These are phyloP conservation scores for Gambelia wislizenii DNA, from an alignment of 2,797 vertebrate genomes.

Conservation along the genomic window DNA sequence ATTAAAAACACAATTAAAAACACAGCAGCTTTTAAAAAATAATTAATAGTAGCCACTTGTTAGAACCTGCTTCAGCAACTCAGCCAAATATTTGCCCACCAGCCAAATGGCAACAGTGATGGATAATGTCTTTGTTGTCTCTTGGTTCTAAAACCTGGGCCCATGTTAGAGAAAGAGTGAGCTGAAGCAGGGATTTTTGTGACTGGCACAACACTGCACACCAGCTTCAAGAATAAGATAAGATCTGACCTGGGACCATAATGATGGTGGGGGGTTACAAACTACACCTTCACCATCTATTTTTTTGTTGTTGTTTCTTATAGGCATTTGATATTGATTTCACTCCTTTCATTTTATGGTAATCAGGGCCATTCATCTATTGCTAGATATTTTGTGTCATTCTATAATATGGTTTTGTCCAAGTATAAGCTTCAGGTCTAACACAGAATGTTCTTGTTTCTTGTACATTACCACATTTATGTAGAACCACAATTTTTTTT, in stretches of 20 bases:
- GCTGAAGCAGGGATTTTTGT: not conserved
- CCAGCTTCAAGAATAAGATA: not conserved
- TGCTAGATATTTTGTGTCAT: not conserved
- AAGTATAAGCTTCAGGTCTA: not conserved
- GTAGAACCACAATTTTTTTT: not conserved
- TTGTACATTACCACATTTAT: not conserved
- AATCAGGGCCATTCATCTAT: not conserved
- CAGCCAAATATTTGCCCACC: too few relatives aligned
- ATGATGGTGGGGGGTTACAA: too few relatives aligned
- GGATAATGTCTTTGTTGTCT: too few relatives aligned
- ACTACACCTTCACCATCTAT: not conserved
- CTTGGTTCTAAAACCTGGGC: too few relatives aligned
- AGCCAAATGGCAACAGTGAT: too few relatives aligned
- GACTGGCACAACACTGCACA: not conserved
- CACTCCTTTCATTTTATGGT: not conserved
- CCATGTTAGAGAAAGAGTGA: not conserved
- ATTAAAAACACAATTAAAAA: too few relatives aligned
- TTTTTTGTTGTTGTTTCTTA: not conserved
- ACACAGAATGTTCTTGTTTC: not conserved
- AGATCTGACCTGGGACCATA: too few relatives aligned
- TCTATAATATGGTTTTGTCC: not conserved
- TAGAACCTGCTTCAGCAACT: too few relatives aligned
- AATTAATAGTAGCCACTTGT: too few relatives aligned
- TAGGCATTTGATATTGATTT: not conserved
- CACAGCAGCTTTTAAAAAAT: too few relatives aligned